Percentiles rank a stretch among this genome's conserved stretches.
These are phyloP conservation scores for Hormaphis cornu DNA, from an alignment of 1,140 invertebrate species.

Conservation along the genomic window DNA sequence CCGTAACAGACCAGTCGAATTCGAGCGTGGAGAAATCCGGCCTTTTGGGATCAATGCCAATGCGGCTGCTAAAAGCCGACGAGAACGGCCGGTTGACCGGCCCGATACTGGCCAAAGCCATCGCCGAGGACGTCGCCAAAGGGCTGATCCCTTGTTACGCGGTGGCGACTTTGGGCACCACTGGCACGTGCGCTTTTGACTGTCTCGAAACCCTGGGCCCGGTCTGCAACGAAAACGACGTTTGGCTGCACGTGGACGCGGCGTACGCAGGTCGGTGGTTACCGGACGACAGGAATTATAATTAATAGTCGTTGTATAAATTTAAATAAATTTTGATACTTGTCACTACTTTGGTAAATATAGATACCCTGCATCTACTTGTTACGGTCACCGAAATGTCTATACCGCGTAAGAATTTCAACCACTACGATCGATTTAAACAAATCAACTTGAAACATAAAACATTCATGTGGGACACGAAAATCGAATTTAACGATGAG, in stretches of 20 bases:
- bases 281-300: too few species aligned
- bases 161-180: conserved; percentile 81
- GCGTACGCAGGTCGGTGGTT: conserved; percentile 61
- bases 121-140: conserved; percentile 59
- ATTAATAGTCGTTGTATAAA: too few species aligned
- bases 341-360: too few species aligned
- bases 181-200: conserved; percentile 87
- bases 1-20: conserved; percentile 65
- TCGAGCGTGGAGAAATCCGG: conserved; percentile 84
- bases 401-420: too few species aligned
- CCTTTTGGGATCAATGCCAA: conserved; percentile 68
- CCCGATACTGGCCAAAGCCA: conserved; percentile 61
- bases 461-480: too few species aligned
- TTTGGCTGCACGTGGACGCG: conserved; percentile 84
- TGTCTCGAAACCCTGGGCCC: conserved; percentile 69
- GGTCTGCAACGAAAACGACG: conserved; percentile 61
- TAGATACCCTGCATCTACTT: too few species aligned
- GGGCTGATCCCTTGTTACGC: conserved; percentile 73
- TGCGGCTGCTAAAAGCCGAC: conserved; percentile 67
- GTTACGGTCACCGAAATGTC: too few species aligned
- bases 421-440: too few species aligned
- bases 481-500: too few species aligned
- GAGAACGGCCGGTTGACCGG: conserved; percentile 62
- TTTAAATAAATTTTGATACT: too few species aligned
- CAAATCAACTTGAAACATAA: too few species aligned